A percentile compares a stretch with the other conserved stretches of the same genome.
Evolutionary conservation across 2,113 vertebrate species (phyloP).

Genomic region (Microcebus murinus): DNA sequence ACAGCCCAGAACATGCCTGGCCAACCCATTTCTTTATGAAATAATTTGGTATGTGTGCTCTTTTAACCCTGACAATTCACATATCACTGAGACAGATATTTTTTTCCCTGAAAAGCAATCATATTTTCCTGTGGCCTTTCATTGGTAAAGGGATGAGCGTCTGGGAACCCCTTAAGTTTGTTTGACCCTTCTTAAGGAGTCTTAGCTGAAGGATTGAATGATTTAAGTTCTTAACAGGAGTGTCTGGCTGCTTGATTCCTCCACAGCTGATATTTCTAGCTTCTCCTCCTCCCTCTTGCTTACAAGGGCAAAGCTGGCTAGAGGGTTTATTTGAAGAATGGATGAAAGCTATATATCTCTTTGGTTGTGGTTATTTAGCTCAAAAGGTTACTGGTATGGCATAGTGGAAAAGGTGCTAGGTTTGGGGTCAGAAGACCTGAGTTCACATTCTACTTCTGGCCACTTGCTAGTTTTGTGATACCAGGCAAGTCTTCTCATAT

Average conservation of each 20-base stretch:
- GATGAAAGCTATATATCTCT: not conserved
- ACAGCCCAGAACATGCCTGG: not conserved
- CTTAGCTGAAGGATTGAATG: constrained; percentile 45
- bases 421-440: constrained; percentile 5
- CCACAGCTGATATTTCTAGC: constrained; percentile 20
- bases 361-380: constrained; percentile 11
- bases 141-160: constrained; percentile 16
- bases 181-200: constrained; percentile 48
- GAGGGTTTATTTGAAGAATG: constrained; percentile 6
- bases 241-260: constrained; percentile 41
- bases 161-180: not conserved
- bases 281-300: constrained; percentile 4
- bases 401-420: not conserved
- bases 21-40: constrained; percentile 7
- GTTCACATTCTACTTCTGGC: not conserved
- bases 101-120: not conserved
- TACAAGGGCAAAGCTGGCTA: not conserved
- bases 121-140: not conserved
- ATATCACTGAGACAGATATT: not conserved
- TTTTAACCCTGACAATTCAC: not conserved
- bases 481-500: not conserved
- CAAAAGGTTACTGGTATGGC: constrained; percentile 10
- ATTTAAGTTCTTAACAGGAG: constrained; percentile 48
- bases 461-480: constrained; percentile 21
- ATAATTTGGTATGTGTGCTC: constrained; percentile 37